A percentile compares a stretch with the other conserved stretches of the same genome.
Evolutionary conservation across 1,140 invertebrate genomes (phyloP).

Genomic region (Zaprionus taronus): DNA sequence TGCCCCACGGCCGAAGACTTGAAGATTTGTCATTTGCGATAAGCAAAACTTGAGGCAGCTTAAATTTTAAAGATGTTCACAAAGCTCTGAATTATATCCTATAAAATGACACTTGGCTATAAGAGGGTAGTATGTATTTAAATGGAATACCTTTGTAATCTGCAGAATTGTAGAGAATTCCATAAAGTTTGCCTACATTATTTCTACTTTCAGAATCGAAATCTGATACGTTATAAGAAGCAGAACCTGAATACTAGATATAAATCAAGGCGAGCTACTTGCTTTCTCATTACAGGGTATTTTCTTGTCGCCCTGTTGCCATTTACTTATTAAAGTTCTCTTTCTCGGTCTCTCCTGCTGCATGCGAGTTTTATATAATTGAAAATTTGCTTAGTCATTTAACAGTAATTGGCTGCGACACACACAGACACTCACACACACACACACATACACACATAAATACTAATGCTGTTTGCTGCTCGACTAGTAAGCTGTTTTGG

Average conservation of each 20-base stretch:
- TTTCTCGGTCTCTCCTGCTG: neutral
- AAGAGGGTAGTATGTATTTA: too few relatives aligned
- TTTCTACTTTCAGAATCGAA: too few relatives aligned
- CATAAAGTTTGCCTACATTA: too few relatives aligned
- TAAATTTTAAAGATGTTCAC: conserved; percentile 32
- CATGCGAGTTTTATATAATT: conserved; percentile 31
- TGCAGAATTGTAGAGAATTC: too few relatives aligned
- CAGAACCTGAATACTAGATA: too few relatives aligned
- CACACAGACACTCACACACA: conserved; percentile 14
- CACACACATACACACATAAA: neutral
- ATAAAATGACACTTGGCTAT: neutral
- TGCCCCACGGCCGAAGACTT: conserved; percentile 43
- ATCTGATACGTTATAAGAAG: too few relatives aligned
- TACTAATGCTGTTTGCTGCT: neutral
- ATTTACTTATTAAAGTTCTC: neutral
- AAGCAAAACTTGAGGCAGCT: conserved; percentile 43
- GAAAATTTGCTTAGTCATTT: conserved; percentile 38
- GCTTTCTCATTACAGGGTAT: neutral
- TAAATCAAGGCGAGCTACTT: neutral
- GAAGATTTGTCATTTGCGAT: conserved; percentile 74
- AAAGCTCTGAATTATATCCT: neutral
- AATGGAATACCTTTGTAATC: too few relatives aligned
- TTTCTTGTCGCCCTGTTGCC: neutral
- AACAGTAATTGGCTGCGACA: conserved; percentile 30
- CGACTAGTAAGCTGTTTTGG: conserved; percentile 4